Evolutionary conservation across 2,888 invertebrate species (phyloP).

Genomic region (Norana najaformis): DNA sequence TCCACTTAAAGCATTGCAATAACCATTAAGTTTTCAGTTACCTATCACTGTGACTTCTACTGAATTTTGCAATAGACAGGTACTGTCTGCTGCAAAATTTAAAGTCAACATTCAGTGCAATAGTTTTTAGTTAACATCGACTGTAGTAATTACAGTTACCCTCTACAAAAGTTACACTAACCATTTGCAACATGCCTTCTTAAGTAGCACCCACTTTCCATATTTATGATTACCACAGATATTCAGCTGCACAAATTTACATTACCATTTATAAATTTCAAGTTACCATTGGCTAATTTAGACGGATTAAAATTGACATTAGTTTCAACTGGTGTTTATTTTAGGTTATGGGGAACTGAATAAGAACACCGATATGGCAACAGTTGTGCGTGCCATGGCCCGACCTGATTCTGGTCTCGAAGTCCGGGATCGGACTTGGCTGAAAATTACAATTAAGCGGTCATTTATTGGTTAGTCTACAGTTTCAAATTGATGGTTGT

Average conservation of each 20-base stretch:
- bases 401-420: conserved; percentile 93
- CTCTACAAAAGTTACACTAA: background rate
- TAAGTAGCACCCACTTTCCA: background rate
- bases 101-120: background rate
- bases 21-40: too few species aligned
- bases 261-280: background rate
- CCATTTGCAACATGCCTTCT: background rate
- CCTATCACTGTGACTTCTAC: too few species aligned
- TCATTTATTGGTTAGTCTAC: conserved; percentile 20
- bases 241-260: background rate
- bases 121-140: background rate
- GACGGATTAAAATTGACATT: background rate
- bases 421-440: conserved; percentile 80
- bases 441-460: conserved; percentile 7
- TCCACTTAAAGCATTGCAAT: too few species aligned
- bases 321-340: background rate
- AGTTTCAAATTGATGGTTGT: background rate
- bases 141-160: background rate
- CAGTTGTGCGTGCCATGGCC: conserved; percentile 92
- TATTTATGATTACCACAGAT: background rate
- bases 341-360: conserved; percentile 67
- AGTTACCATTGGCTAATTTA: background rate
- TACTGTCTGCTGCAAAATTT: too few species aligned
- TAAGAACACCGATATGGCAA: conserved; percentile 81
- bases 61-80: too few species aligned